Conservation (phyloP, 2,797 vertebrate species). For the Thunnus albacares region DNA sequence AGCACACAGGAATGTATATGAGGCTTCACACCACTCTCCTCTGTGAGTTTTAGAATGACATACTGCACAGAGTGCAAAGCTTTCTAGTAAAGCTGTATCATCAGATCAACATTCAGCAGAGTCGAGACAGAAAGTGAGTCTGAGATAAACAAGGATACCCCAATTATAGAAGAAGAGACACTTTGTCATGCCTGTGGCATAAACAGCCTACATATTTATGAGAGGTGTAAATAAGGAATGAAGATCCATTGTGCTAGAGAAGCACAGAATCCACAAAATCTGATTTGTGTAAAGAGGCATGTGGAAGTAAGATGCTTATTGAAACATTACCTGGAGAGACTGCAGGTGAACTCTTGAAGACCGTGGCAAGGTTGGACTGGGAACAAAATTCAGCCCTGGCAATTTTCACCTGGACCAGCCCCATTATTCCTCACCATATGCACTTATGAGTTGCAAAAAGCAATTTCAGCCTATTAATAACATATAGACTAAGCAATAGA, state of each 20-base stretch:
- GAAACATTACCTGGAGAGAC: not conserved
- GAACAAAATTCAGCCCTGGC: no score
- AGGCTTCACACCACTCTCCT: not conserved
- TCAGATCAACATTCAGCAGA: conserved; percentile 12
- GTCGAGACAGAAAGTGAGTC: conserved; percentile 18
- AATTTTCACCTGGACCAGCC: no score
- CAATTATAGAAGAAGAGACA: conserved; percentile 36
- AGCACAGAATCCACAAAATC: not conserved
- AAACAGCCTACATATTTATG: conserved; percentile 37
- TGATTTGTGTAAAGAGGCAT: not conserved
- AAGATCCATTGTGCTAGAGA: conserved; percentile 4
- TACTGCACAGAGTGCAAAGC: not conserved
- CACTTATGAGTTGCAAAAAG: no score
- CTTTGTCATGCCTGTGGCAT: conserved; percentile 33
- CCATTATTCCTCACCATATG: no score
- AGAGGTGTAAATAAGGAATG: conserved; percentile 35
- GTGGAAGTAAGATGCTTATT: not conserved
- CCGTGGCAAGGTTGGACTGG: no score
- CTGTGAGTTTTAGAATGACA: not conserved
- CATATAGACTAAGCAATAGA: no score
- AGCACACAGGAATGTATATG: not conserved
- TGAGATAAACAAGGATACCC: conserved; percentile 31
- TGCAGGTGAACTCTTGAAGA: not conserved
- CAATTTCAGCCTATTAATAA: no score
- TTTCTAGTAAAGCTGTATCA: not conserved